phyloP scores from a whole-genome alignment of 2,888 invertebrate species.

The Rotaria magnacalcarata region DNA sequence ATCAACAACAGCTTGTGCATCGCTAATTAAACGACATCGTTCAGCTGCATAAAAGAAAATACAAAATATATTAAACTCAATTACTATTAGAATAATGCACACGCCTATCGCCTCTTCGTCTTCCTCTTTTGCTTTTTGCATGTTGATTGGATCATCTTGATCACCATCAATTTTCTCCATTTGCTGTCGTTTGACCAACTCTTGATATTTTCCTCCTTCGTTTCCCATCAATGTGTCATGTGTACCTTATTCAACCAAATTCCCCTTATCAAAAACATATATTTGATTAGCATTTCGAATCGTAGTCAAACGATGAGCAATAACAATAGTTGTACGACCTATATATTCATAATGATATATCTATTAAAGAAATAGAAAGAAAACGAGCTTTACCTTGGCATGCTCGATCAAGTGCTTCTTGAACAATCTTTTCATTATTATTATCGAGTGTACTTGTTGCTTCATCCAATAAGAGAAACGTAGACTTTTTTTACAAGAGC shows the following conservation, averaged over 20 bases:
- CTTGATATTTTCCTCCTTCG: background rate
- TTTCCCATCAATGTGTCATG: conserved; percentile 38
- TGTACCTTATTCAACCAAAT: conserved; percentile 39
- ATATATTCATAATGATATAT: background rate
- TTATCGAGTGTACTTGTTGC: conserved; percentile 79
- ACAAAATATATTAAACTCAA: too few species aligned
- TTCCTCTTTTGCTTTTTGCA: too few species aligned
- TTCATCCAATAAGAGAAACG: background rate
- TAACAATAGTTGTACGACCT: conserved; percentile 41
- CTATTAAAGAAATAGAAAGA: too few species aligned
- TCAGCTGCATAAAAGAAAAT: too few species aligned
- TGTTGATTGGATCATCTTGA: too few species aligned
- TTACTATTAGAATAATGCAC: too few species aligned
- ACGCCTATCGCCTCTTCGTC: too few species aligned
- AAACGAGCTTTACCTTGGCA: too few species aligned
- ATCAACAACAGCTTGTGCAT: too few species aligned
- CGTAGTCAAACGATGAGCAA: conserved; percentile 41
- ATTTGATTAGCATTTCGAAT: conserved; percentile 35
- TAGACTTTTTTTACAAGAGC: too few species aligned
- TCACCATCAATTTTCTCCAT: too few species aligned
- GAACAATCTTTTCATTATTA: conserved; percentile 73
- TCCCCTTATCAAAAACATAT: background rate
- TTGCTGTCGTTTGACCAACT: background rate
- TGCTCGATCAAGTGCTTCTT: conserved; percentile 33
- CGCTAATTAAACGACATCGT: too few species aligned